Percentiles rank a stretch among this genome's conserved stretches.
phyloP scores from a whole-genome alignment of 1,140 invertebrate genomes.

The Lethrus apterus region DNA sequence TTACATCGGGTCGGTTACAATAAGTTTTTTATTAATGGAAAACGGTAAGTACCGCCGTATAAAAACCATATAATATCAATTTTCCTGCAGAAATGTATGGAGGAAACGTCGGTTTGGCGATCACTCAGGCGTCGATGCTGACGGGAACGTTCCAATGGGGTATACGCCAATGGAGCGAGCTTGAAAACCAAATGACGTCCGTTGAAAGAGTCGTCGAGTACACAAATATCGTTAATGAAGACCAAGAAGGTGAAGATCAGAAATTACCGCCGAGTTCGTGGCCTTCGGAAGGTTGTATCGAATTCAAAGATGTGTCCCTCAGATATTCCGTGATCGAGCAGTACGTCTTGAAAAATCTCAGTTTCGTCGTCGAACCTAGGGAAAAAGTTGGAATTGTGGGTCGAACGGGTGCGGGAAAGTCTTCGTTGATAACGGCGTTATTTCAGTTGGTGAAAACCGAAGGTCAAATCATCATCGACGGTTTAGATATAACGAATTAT shows the following conservation, averaged over 20 bases:
- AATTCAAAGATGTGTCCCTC: slow-evolving; percentile 53
- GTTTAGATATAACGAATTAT: slow-evolving; percentile 44
- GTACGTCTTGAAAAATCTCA: slow-evolving; percentile 49
- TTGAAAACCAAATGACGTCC: slow-evolving; percentile 61
- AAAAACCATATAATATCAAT: slow-evolving; percentile 22
- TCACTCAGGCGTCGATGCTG: slow-evolving; percentile 48
- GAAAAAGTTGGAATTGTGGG: slow-evolving; percentile 70
- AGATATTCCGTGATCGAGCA: slow-evolving; percentile 44
- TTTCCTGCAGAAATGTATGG: slow-evolving; percentile 41
- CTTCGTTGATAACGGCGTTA: slow-evolving; percentile 60
- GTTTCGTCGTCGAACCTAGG: slow-evolving; percentile 46
- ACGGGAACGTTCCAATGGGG: slow-evolving; percentile 66
- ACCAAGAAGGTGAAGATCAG: slow-evolving; percentile 20
- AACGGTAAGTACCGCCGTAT: slow-evolving; percentile 38
- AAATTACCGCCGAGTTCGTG: slow-evolving; percentile 50
- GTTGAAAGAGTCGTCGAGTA: slow-evolving; percentile 51
- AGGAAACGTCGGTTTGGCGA: slow-evolving; percentile 51
- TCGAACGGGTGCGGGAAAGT: slow-evolving; percentile 69
- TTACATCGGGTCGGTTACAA: slow-evolving; percentile 62
- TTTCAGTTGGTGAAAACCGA: slow-evolving; percentile 63
- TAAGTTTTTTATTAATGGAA: slow-evolving; percentile 60
- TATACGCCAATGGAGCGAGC: slow-evolving; percentile 64
- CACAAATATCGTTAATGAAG: slow-evolving; percentile 42
- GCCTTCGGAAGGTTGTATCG: slow-evolving; percentile 53
- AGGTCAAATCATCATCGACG: slow-evolving; percentile 57